A percentile compares a stretch with the other conserved stretches of the same genome.
Conservation (phyloP, 2,888 invertebrate species). For the Sphecodes monilicornis region DNA sequence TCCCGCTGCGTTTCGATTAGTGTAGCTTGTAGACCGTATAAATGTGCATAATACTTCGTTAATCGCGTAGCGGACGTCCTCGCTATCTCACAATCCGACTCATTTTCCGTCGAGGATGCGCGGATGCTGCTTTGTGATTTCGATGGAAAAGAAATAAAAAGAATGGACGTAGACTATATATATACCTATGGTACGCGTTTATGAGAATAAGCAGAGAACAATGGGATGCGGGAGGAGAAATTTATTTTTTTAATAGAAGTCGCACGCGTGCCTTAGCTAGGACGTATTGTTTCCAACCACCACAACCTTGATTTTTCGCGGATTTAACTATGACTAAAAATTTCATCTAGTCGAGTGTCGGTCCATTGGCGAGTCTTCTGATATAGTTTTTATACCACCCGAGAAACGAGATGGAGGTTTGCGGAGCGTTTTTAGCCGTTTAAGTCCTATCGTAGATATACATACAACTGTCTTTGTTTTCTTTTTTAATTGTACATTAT, state of each 20-base stretch:
- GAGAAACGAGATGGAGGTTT: conserved; percentile 42
- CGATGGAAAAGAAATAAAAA: not conserved
- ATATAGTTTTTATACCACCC: conserved; percentile 23
- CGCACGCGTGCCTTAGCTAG: conserved; percentile 11
- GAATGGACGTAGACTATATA: not conserved
- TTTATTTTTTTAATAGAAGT: conserved; percentile 46
- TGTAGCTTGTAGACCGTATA: conserved; percentile 55
- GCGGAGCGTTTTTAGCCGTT: conserved; percentile 46
- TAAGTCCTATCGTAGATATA: conserved; percentile 56
- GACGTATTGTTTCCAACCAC: conserved; percentile 12
- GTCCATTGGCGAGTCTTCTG: conserved; percentile 46
- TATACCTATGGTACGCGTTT: not conserved
- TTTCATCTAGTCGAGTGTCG: conserved; percentile 49
- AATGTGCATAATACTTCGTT: conserved; percentile 72
- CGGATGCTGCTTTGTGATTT: conserved; percentile 18
- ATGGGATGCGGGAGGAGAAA: conserved; percentile 10
- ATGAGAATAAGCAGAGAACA: conserved; percentile 1
- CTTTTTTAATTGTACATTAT: conserved; percentile 73
- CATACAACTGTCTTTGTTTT: conserved; percentile 34
- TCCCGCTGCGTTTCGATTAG: conserved; percentile 34
- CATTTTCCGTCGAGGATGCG: conserved; percentile 6
- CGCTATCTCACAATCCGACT: not conserved
- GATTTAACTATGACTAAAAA: conserved; percentile 17
- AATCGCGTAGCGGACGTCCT: conserved; percentile 36
- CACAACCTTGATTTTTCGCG: conserved; percentile 17